Conservation (phyloP, 2,888 invertebrate species). For the Scaptomyza reducta region DNA sequence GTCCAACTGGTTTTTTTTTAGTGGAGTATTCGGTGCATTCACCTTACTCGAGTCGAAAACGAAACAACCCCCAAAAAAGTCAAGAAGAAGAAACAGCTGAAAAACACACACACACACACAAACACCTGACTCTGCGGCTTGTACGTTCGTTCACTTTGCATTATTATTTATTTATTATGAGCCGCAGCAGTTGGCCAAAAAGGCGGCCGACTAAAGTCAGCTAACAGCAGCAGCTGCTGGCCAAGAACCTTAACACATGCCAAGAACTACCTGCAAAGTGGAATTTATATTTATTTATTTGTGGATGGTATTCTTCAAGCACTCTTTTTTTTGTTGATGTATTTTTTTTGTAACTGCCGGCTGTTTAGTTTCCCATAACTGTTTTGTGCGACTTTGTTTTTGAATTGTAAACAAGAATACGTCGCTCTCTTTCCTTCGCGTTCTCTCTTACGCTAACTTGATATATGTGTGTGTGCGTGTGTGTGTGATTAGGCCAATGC, state of each 20-base stretch:
- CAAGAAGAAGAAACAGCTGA: conserved; percentile 12
- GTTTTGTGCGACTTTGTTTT: conserved; percentile 67
- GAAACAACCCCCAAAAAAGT: conserved; percentile 56
- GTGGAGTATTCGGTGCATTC: conserved; percentile 57
- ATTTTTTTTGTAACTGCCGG: conserved; percentile 5
- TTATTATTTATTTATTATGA: conserved; percentile 38
- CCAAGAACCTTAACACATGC: conserved; percentile 38
- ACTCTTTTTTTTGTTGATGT: neutral
- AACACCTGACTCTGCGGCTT: conserved; percentile 66
- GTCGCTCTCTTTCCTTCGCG: neutral
- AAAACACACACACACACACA: neutral
- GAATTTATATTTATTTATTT: conserved; percentile 20
- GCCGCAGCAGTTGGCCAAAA: conserved; percentile 39
- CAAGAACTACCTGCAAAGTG: conserved; percentile 53
- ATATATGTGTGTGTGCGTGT: no score
- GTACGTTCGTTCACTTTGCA: conserved; percentile 37
- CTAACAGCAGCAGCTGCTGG: conserved; percentile 41
- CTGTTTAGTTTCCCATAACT: conserved; percentile 42
- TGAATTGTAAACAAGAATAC: conserved; percentile 66
- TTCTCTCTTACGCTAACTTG: neutral
- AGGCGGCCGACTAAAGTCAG: conserved; percentile 17
- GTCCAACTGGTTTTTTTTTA: conserved; percentile 45
- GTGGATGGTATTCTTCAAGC: conserved; percentile 10
- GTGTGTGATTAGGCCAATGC: conserved; percentile 59
- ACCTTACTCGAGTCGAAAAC: conserved; percentile 54